Evolutionary conservation across 2,797 vertebrate genomes (phyloP).

Genomic region (Netta rufina): DNA sequence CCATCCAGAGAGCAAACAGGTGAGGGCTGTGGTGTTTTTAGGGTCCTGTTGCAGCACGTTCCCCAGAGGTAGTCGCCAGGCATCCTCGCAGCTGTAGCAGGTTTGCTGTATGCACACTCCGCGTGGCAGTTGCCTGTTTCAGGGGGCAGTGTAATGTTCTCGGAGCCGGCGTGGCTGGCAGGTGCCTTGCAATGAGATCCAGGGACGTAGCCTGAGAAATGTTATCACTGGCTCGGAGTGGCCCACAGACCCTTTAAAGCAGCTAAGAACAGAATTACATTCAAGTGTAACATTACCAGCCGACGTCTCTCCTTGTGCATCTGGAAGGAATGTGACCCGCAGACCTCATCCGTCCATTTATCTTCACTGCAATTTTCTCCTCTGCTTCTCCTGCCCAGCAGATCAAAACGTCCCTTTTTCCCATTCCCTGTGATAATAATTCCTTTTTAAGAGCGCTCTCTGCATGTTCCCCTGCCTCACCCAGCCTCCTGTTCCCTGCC

Average conservation of each 20-base stretch:
- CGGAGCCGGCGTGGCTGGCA: not conserved
- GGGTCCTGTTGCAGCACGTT: not conserved
- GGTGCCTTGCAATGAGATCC: not conserved
- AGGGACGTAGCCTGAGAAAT: not conserved
- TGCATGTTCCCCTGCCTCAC: not conserved
- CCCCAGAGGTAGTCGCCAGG: not conserved
- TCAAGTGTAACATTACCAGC: not conserved
- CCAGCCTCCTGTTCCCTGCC: not conserved
- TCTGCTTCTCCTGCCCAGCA: not conserved
- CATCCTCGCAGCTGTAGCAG: not conserved
- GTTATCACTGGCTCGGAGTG: not conserved
- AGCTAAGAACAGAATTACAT: not conserved
- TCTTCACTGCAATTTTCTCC: not conserved
- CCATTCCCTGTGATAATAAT: not conserved
- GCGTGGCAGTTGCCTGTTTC: not conserved
- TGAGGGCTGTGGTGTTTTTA: no score
- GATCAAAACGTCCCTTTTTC: not conserved
- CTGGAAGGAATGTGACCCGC: not conserved
- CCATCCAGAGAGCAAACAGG: not conserved
- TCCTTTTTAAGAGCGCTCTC: not conserved
- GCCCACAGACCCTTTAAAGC: not conserved
- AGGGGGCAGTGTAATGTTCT: not conserved
- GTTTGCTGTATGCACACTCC: rapidly evolving
- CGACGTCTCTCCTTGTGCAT: not conserved
- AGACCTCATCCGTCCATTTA: not conserved